Percentiles rank a stretch among this genome's conserved stretches.
These are phyloP conservation scores for Lasioglossum vierecki DNA, from an alignment of 2,888 invertebrate species.

Conservation along the genomic window DNA sequence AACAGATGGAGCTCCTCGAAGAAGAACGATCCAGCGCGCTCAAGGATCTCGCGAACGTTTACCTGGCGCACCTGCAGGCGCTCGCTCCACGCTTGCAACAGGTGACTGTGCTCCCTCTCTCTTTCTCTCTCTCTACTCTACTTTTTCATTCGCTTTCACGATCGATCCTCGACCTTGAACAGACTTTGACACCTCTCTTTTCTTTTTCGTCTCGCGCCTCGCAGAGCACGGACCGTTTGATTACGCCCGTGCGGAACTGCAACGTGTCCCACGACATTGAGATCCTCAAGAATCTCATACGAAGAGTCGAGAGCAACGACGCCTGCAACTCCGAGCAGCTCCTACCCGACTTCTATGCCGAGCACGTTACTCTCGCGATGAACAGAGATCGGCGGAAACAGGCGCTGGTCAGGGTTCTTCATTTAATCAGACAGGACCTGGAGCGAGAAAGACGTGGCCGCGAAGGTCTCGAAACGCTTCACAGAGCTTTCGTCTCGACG, in stretches of 20 bases:
- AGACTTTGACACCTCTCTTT: not conserved
- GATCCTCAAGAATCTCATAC: constrained; percentile 88
- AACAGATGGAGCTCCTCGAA: constrained; percentile 94
- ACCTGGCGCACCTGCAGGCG: constrained; percentile 86
- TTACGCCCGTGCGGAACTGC: constrained; percentile 87
- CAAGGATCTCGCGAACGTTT: constrained; percentile 88
- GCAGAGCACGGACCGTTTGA: constrained; percentile 89
- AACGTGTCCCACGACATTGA: constrained; percentile 88
- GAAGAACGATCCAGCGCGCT: constrained; percentile 94
- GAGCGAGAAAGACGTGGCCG: constrained; percentile 95
- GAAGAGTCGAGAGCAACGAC: constrained; percentile 88
- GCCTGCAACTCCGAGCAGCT: constrained; percentile 91
- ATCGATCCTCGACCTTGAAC: not conserved
- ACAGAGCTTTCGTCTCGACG: constrained; percentile 93
- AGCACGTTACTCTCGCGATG: constrained; percentile 97
- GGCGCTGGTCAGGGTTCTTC: constrained; percentile 93
- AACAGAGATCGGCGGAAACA: constrained; percentile 94
- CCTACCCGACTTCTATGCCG: constrained; percentile 97
- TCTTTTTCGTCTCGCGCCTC: not conserved
- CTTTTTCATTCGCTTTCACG: not conserved
- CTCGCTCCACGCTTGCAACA: constrained; percentile 92
- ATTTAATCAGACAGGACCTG: constrained; percentile 93
- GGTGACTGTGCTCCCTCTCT: constrained; percentile 81
- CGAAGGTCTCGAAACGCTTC: constrained; percentile 94
- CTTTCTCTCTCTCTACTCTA: not conserved